phyloP scores from a whole-genome alignment of 2,888 invertebrate genomes.

The Catocala sponsa region DNA sequence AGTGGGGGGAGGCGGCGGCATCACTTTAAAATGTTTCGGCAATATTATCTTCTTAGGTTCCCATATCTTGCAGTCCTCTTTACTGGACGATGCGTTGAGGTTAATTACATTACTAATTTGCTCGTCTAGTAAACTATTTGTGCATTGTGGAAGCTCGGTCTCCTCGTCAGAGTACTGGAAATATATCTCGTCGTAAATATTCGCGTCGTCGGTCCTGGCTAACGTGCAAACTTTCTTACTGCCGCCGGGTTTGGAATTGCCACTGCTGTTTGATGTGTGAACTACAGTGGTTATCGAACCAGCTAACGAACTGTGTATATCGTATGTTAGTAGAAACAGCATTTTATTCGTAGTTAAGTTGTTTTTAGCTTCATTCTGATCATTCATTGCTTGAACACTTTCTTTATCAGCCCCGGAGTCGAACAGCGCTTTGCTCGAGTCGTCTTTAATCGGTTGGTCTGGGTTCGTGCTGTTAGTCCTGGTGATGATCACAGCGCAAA shows the following conservation, averaged over 20 bases:
- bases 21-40: constrained; percentile 76
- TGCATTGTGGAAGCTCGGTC: constrained; percentile 85
- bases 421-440: constrained; percentile 79
- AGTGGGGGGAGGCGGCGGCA: constrained; percentile 74
- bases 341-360: constrained; percentile 76
- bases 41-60: constrained; percentile 79
- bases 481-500: constrained; percentile 78
- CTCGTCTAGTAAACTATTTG: constrained; percentile 78
- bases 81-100: constrained; percentile 82
- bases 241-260: constrained; percentile 84
- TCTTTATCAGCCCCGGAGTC: constrained; percentile 77
- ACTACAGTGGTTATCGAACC: constrained; percentile 81
- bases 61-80: constrained; percentile 80
- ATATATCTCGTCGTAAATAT: constrained; percentile 83
- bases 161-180: constrained; percentile 89
- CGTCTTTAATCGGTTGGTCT: constrained; percentile 75
- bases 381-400: constrained; percentile 92
- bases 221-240: constrained; percentile 84
- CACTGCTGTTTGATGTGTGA: constrained; percentile 79
- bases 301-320: constrained; percentile 89
- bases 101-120: constrained; percentile 87
- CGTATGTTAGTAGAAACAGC: constrained; percentile 90
- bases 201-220: constrained; percentile 72
- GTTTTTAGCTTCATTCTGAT: constrained; percentile 91
- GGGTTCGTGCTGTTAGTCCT: constrained; percentile 65